Evolutionary conservation across 2,888 invertebrate species (phyloP).

Genomic region (Sminthurides aquaticus): DNA sequence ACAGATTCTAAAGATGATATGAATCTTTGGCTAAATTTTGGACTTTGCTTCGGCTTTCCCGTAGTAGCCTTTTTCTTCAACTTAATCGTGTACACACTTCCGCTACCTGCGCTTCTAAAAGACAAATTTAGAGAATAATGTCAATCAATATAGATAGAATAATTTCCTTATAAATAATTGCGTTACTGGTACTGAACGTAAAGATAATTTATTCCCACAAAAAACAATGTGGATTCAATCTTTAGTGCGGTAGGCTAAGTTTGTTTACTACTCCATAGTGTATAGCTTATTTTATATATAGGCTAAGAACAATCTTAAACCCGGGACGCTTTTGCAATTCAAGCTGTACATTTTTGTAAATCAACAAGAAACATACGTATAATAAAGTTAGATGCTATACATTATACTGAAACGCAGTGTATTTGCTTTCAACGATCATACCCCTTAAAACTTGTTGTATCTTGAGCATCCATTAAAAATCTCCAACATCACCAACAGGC

Average conservation of each 20-base stretch:
- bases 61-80: constrained; percentile 73
- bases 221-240: neutral
- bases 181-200: no score
- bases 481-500: no score
- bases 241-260: neutral
- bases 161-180: no score
- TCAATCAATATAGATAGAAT: neutral
- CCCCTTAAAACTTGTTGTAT: no score
- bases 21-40: constrained; percentile 68
- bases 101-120: constrained; percentile 73
- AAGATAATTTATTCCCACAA: constrained; percentile 1
- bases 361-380: neutral
- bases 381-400: no score
- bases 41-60: constrained; percentile 73
- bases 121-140: constrained; percentile 73
- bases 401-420: neutral
- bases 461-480: no score
- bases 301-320: neutral
- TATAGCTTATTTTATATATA: neutral
- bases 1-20: constrained; percentile 52
- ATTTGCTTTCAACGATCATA: no score
- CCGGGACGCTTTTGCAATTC: neutral
- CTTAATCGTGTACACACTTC: constrained; percentile 74
- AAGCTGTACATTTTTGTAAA: neutral
- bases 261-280: neutral